Conservation (phyloP, 2,888 invertebrate species). For the Oscheius myriophilus region DNA sequence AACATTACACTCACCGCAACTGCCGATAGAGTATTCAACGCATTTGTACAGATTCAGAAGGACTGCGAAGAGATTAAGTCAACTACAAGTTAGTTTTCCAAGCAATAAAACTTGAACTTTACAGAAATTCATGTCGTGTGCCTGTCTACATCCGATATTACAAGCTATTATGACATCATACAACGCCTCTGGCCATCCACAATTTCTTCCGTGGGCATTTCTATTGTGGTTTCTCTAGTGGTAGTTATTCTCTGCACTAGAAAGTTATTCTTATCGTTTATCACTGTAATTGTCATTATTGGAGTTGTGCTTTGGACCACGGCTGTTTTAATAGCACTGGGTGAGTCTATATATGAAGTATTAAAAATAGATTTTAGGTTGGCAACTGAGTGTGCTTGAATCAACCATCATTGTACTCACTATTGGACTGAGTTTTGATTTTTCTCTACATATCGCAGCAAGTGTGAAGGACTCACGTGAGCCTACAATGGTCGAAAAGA, state of each 20-base stretch:
- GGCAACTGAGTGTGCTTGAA: conserved; percentile 69
- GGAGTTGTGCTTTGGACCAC: conserved; percentile 45
- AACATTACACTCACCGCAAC: conserved; percentile 36
- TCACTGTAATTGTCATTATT: conserved; percentile 38
- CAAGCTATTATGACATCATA: conserved; percentile 46
- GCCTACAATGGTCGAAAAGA: conserved; percentile 28
- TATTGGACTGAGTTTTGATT: conserved; percentile 68
- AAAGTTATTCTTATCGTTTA: conserved; percentile 41
- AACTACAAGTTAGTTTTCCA: neutral
- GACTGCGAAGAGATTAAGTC: conserved; percentile 19
- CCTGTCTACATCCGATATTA: conserved; percentile 42
- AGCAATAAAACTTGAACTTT: neutral
- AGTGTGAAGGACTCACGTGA: conserved; percentile 28
- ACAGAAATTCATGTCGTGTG: conserved; percentile 29
- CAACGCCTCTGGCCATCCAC: conserved; percentile 38
- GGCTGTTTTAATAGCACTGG: conserved; percentile 39
- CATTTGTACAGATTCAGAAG: conserved; percentile 38
- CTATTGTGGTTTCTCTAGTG: conserved; percentile 55
- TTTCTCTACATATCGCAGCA: conserved; percentile 63
- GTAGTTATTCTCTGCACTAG: conserved; percentile 57
- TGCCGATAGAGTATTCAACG: conserved; percentile 21
- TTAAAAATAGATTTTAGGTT: conserved; percentile 48
- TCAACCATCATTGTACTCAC: conserved; percentile 67
- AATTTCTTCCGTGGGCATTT: conserved; percentile 43
- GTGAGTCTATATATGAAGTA: conserved; percentile 23